Base-by-base conservation (phyloP, 2,888 invertebrate species). In the Morpho helenor region DNA sequence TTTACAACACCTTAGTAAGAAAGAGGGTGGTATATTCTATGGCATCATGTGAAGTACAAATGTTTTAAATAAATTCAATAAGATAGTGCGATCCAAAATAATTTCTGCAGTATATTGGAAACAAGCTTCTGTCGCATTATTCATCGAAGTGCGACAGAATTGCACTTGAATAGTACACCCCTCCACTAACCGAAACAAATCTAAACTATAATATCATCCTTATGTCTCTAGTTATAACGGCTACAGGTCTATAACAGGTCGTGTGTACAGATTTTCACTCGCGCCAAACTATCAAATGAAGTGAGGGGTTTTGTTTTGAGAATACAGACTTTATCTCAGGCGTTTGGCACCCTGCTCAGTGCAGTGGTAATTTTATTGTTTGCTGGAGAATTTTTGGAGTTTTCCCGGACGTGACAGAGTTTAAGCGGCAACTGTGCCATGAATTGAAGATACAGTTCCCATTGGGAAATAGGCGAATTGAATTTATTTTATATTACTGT, bases 131-230 rank as follows among this genome's bases (percentile, higher is more conserved):
- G n/a, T 50, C 51, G 56, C 56, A 61, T 66, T 64, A 66, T 57
- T 66, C 64, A 66, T 66, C 60, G 60, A 51, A 62, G 49, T 62
- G 60, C 60, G 60, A 63, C 63, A 55, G 22, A 47, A 49, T 57
- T 53, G 59, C 62, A 62, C 60, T 60, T 56, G 46, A 43, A 51
- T 55, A 43, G 53, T 51, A 54, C 57, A 49, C 22, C 22, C 23
- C 9, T 31, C 42, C 40, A 9, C 57, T 2, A 8, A 39, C 16
- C 43, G n/a, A n/a, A 7, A 39, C 47, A 23, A n/a, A 56, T 39
- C 7, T 22, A 42, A 47, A 51, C 22, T 39, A 39, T 46, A 62
- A 44, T 53, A 43, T 43, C 10, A 31, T 7, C 44, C 40, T 53
- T 61, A 50, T 7, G 1, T 0, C 45, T 9, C 3, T 6, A 7